Evolutionary conservation across 2,113 vertebrate genomes (phyloP), one percentile per base, ranked within the genome.

Genomic region (Ornithorhynchus anatinus): DNA sequence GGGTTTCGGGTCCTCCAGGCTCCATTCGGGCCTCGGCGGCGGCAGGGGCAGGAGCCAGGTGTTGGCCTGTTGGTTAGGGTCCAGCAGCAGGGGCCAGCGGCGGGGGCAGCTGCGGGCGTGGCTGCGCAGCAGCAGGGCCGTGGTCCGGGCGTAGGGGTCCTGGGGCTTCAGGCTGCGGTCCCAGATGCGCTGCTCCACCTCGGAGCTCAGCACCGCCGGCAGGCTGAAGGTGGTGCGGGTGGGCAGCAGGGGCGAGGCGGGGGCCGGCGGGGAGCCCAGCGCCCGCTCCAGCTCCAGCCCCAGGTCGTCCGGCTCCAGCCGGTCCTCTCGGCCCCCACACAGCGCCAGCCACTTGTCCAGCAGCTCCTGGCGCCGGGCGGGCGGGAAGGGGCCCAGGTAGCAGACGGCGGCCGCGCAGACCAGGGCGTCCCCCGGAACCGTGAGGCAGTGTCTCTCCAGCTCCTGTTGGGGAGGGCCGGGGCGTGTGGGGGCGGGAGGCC

Each of bases 301-400:
- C 38, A 89, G 79, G 40, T 95, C 94, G 17, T 88, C 71, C 4
- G 90, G 93, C 44, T 85, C 80, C 17, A 79, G 56, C 5, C 79
- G 4, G 8, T 94, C 88, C 47, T 32, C 78, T 44, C 85, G 89
- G 13, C 91, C 93, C 11, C 70, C 57, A 31, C 92, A 94, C 10
- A 95, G 27, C 7, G 72, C 69, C 50, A 77, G 87, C 95, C 96
- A 96, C 74, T 95, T 95, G 35, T 67, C 65, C 16, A 95, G 58
- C 4, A 97, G 81, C 53, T 95, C 91, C 27, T 77, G 67, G 13
- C 92, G 91, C 13, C 88, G 33, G 2, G 51, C 43, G 5, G 92
- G 67, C 8, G 81, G 80, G 68, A 97, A 95, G 17, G 92, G 90
- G 12, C 95, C 95, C 60, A 93, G 82, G 79, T 96, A 96, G 10